A percentile compares a stretch with the other conserved stretches of the same genome.
phyloP scores from a whole-genome alignment of 2,797 vertebrate genomes.

The Phrynocephalus guinanensis region DNA sequence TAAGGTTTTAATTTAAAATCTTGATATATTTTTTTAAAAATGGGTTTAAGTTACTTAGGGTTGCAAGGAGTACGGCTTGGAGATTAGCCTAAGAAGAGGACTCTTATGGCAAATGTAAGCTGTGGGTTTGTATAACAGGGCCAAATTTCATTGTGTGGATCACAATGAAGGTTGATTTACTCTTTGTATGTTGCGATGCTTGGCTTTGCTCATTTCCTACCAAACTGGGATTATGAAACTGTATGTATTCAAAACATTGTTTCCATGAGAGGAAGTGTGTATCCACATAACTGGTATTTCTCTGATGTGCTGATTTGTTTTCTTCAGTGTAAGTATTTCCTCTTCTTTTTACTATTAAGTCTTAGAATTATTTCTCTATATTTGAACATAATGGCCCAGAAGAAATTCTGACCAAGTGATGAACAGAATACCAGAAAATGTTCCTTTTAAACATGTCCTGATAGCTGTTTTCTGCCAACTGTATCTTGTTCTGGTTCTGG shows the following conservation, averaged over 20 bases:
- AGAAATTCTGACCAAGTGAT: neutral
- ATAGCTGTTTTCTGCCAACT: neutral
- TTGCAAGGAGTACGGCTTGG: neutral
- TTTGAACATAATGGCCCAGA: neutral
- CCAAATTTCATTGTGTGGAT: conserved; percentile 21
- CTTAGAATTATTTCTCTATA: neutral
- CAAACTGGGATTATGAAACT: conserved; percentile 7
- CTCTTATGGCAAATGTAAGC: neutral
- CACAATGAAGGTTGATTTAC: neutral
- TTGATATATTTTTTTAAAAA: neutral
- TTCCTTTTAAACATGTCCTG: neutral
- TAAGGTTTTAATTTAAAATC: neutral
- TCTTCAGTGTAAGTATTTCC: neutral
- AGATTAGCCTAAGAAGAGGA: neutral
- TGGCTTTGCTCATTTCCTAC: conserved; percentile 3
- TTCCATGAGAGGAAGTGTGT: conserved; percentile 22
- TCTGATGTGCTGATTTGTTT: conserved; percentile 17
- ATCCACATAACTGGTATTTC: neutral
- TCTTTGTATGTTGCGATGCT: neutral
- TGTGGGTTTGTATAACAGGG: neutral
- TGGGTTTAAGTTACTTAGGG: neutral
- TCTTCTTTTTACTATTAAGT: neutral
- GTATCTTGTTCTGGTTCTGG: neutral
- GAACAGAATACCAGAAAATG: neutral
- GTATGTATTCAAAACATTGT: conserved; percentile 14